These are phyloP conservation scores for Chorisops tibialis DNA, from an alignment of 2,888 invertebrate genomes.

Conservation along the genomic window DNA sequence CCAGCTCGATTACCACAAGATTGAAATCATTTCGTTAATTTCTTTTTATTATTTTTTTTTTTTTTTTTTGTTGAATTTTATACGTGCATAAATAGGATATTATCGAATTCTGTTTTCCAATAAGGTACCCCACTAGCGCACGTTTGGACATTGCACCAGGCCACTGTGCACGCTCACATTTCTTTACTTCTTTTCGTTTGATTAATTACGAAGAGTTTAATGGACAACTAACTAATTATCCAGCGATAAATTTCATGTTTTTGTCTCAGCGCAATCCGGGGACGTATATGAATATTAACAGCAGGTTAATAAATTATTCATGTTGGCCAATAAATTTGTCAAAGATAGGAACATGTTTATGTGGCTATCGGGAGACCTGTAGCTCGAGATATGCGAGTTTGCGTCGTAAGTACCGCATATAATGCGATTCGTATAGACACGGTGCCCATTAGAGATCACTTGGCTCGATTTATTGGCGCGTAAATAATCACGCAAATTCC, in stretches of 20 bases:
- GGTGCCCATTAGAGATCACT: background rate
- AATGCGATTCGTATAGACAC: background rate
- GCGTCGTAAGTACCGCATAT: background rate
- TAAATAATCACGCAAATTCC: conserved; percentile 24
- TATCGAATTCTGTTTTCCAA: background rate
- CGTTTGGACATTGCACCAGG: no score
- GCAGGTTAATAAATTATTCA: conserved; percentile 37
- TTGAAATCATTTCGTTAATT: background rate
- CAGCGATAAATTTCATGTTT: conserved; percentile 39
- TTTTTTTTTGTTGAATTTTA: background rate
- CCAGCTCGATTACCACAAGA: background rate
- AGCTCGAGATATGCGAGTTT: background rate
- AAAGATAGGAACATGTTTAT: conserved; percentile 36
- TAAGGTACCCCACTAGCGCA: background rate
- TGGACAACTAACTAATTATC: conserved; percentile 40
- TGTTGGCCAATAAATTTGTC: conserved; percentile 39
- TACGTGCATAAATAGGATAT: no score
- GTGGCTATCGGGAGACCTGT: conserved; percentile 6
- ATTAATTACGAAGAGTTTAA: conserved; percentile 38
- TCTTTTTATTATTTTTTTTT: background rate
- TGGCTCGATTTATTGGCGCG: conserved; percentile 22
- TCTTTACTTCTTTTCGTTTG: conserved; percentile 6
- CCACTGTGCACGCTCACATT: no score
- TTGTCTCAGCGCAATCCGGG: conserved; percentile 27
- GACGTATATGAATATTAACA: conserved; percentile 30